A percentile compares a stretch with the other conserved stretches of the same genome.
phyloP scores from a whole-genome alignment of 2,113 vertebrate genomes.

The Pardalotus punctatus region DNA sequence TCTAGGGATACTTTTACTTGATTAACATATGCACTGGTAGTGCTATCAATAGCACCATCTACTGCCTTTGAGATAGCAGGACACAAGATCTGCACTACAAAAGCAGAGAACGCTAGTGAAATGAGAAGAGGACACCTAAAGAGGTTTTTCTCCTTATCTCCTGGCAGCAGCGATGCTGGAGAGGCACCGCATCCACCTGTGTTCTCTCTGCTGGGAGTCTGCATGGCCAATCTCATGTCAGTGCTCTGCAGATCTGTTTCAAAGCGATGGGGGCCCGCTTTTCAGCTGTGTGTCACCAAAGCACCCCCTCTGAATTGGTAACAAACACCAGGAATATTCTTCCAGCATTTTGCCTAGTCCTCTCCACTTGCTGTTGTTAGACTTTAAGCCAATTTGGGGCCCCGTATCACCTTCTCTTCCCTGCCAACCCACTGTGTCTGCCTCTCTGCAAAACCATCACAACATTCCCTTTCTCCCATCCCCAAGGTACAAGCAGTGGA shows the following conservation, averaged over 20 bases:
- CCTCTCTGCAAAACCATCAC: neutral
- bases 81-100: neutral
- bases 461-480: neutral
- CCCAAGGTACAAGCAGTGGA: neutral
- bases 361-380: neutral
- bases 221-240: neutral
- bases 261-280: neutral
- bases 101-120: neutral
- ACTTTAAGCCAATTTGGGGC: neutral
- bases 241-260: neutral
- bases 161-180: neutral
- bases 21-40: neutral
- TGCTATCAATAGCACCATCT: conserved; percentile 41
- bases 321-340: neutral
- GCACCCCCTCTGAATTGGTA: neutral
- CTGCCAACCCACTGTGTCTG: neutral
- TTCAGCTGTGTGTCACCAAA: neutral
- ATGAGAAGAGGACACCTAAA: neutral
- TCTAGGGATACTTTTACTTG: neutral
- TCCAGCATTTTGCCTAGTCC: neutral
- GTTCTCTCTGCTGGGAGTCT: neutral
- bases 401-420: neutral
- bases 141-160: neutral
- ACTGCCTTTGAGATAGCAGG: neutral
- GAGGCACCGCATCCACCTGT: neutral